Evolutionary conservation across 2,113 vertebrate genomes (phyloP).

Genomic region (Cervus canadensis): DNA sequence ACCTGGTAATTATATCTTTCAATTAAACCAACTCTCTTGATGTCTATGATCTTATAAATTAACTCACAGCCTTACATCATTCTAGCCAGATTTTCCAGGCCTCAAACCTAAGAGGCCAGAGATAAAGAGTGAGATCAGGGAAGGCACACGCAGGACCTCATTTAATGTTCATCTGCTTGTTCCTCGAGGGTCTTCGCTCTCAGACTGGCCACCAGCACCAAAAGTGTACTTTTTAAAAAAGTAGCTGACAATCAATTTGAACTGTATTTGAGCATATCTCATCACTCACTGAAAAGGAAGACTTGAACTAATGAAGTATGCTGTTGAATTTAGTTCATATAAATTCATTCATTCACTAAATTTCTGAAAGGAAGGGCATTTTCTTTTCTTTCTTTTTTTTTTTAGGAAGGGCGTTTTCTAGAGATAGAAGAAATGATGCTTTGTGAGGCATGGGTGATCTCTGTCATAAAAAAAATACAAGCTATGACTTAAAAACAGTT

Average conservation of each 20-base stretch:
- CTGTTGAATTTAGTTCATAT: neutral
- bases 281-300: neutral
- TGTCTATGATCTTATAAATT: constrained; percentile 81
- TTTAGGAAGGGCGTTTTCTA: neutral
- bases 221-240: neutral
- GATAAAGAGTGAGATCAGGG: neutral
- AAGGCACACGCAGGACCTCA: neutral
- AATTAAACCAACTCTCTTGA: constrained; percentile 82
- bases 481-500: neutral
- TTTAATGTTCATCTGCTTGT: neutral
- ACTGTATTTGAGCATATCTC: neutral
- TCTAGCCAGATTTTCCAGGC: constrained; percentile 53
- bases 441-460: neutral
- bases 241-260: neutral
- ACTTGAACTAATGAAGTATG: neutral
- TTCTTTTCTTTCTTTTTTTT: neutral
- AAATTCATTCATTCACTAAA: neutral
- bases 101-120: constrained; percentile 57
- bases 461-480: neutral
- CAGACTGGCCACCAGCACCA: neutral
- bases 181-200: neutral
- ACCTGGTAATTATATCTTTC: constrained; percentile 87
- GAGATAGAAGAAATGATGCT: neutral
- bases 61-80: constrained; percentile 76
- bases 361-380: neutral